These are phyloP conservation scores for Ephestia elutella DNA, from an alignment of 1,140 invertebrate genomes.

Conservation along the genomic window DNA sequence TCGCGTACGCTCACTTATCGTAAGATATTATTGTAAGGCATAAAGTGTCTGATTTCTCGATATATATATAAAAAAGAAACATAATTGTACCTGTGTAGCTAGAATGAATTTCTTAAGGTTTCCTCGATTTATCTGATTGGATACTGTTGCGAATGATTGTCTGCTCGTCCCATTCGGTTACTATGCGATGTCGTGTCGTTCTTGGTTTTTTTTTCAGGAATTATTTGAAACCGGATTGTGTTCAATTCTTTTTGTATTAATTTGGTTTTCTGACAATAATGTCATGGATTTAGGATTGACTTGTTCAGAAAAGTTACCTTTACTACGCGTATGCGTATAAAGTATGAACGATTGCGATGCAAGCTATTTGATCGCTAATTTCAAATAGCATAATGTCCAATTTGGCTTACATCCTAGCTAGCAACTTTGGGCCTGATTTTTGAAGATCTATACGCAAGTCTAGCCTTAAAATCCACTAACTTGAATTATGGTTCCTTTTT, in stretches of 20 bases:
- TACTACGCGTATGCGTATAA: no score
- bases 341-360: no score
- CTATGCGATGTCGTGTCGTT: conserved; percentile 11
- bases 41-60: conserved; percentile 58
- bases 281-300: background rate
- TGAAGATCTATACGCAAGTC: background rate
- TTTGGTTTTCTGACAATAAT: conserved; percentile 1
- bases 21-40: conserved; percentile 57
- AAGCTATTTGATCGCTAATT: no score
- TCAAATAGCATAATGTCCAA: no score
- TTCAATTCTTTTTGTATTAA: conserved; percentile 2
- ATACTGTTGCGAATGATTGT: conserved; percentile 49
- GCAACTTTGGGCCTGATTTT: no score
- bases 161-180: conserved; percentile 9
- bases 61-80: conserved; percentile 24
- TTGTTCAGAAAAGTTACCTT: background rate
- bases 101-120: conserved; percentile 62
- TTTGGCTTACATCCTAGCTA: no score
- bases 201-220: conserved; percentile 2
- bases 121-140: conserved; percentile 37
- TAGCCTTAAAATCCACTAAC: background rate
- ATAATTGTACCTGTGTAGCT: conserved; percentile 71
- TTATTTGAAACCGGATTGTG: conserved; percentile 6
- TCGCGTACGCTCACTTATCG: conserved; percentile 38
- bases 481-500: background rate